Evolutionary conservation across 1,140 invertebrate genomes (phyloP).

Genomic region (Paraescarpia echinospica): DNA sequence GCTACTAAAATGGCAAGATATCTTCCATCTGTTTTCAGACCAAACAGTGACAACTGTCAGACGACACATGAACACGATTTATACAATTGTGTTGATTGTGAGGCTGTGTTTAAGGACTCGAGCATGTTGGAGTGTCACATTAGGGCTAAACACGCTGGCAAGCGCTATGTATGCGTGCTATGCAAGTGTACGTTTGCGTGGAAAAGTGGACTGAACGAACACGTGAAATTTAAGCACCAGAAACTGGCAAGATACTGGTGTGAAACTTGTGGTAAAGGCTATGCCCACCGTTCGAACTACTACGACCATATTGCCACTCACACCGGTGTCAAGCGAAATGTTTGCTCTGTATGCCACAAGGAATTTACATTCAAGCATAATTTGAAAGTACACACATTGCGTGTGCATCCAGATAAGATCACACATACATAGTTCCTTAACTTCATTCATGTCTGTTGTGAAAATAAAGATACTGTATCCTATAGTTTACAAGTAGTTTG

Average conservation of each 20-base stretch:
- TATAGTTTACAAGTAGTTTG: no score
- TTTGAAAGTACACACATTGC: neutral
- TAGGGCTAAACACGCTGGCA: neutral
- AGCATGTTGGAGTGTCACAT: neutral
- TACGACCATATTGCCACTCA: neutral
- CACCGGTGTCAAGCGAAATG: neutral
- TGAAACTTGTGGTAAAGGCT: neutral
- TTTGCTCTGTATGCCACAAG: neutral
- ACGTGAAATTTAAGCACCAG: neutral
- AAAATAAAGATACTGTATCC: no score
- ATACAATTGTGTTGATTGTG: neutral
- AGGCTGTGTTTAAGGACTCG: neutral
- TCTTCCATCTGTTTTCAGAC: neutral
- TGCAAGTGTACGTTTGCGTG: neutral
- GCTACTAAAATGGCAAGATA: neutral
- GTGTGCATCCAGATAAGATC: neutral
- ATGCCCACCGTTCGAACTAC: neutral
- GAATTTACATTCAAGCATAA: neutral
- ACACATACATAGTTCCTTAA: no score
- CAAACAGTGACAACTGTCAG: neutral
- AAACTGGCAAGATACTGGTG: neutral
- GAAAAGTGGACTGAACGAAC: neutral
- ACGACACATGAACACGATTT: neutral
- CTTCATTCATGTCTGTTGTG: no score
- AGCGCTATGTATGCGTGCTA: neutral